Evolutionary conservation across 2,113 vertebrate genomes (phyloP).

Genomic region (Carassius auratus): DNA sequence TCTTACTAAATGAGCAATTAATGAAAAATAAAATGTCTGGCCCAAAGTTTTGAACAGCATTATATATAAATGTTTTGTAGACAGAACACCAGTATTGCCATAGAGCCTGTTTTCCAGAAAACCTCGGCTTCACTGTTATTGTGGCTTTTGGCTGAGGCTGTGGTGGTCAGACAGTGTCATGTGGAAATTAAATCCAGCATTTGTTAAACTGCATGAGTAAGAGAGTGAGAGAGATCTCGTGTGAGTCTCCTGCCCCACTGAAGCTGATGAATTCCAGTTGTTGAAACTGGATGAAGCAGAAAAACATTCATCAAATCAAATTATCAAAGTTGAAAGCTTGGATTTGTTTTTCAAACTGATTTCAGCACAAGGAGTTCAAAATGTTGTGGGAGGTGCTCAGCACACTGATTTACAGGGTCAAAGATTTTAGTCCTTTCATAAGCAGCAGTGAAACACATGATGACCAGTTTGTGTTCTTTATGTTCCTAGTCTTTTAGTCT

Average conservation of each 20-base stretch:
- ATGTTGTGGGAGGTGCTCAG: slow-evolving; percentile 32
- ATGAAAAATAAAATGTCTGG: too few relatives aligned
- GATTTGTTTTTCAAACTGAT: slow-evolving; percentile 59
- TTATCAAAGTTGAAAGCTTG: slow-evolving; percentile 60
- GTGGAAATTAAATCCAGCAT: slow-evolving; percentile 9
- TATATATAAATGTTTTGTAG: neutral
- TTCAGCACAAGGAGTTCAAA: slow-evolving; percentile 46
- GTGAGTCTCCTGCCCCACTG: slow-evolving; percentile 51
- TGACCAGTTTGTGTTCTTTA: neutral
- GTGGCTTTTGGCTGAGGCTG: neutral
- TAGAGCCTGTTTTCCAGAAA: neutral
- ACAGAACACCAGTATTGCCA: neutral
- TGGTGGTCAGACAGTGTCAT: neutral
- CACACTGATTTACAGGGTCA: slow-evolving; percentile 24
- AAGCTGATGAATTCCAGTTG: slow-evolving; percentile 88
- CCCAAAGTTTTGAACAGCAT: neutral
- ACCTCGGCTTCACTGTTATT: neutral
- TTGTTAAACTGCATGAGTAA: neutral
- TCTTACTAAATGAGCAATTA: neutral
- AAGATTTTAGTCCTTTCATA: neutral
- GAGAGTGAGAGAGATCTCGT: slow-evolving; percentile 40
- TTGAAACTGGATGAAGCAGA: slow-evolving; percentile 77
- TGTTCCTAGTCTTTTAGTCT: neutral
- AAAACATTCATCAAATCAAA: slow-evolving; percentile 56
- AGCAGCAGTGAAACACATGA: neutral